Conservation (phyloP, 2,888 invertebrate species). For the Drosophila mulleri region DNA sequence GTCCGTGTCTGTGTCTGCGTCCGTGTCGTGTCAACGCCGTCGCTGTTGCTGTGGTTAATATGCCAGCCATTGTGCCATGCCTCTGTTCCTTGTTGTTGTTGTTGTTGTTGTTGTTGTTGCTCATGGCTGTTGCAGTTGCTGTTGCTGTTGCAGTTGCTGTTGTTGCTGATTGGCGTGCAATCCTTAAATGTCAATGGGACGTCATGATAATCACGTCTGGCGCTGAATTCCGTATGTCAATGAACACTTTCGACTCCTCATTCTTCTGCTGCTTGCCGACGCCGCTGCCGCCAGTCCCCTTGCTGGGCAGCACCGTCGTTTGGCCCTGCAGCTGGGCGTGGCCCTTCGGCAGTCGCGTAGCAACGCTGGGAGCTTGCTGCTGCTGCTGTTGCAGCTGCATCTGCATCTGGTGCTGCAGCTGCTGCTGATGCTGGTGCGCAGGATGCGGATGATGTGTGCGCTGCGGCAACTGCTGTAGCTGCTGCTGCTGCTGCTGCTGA, state of each 20-base stretch:
- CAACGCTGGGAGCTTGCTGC: constrained; percentile 34
- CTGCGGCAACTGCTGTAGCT: constrained; percentile 58
- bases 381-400: constrained; percentile 59
- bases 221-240: constrained; percentile 94
- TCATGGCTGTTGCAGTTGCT: constrained; percentile 21
- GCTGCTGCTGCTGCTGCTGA: constrained; percentile 81
- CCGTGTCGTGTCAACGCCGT: constrained; percentile 59
- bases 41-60: constrained; percentile 73
- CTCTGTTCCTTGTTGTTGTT: constrained; percentile 12
- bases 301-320: constrained; percentile 26
- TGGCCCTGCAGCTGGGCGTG: constrained; percentile 39
- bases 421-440: constrained; percentile 73
- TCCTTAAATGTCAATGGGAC: constrained; percentile 89
- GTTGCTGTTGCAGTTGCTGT: constrained; percentile 30
- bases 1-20: constrained; percentile 46
- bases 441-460: constrained; percentile 47
- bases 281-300: constrained; percentile 21
- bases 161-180: constrained; percentile 70
- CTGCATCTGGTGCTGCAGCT: constrained; percentile 75
- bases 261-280: constrained; percentile 64
- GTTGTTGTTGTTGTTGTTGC: constrained; percentile 9
- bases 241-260: constrained; percentile 88
- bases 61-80: constrained; percentile 55
- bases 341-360: constrained; percentile 46
- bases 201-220: constrained; percentile 94